Percentiles rank a stretch among this genome's conserved stretches.
phyloP scores from a whole-genome alignment of 2,797 vertebrate genomes.

The Hippopotamyrus pictus region DNA sequence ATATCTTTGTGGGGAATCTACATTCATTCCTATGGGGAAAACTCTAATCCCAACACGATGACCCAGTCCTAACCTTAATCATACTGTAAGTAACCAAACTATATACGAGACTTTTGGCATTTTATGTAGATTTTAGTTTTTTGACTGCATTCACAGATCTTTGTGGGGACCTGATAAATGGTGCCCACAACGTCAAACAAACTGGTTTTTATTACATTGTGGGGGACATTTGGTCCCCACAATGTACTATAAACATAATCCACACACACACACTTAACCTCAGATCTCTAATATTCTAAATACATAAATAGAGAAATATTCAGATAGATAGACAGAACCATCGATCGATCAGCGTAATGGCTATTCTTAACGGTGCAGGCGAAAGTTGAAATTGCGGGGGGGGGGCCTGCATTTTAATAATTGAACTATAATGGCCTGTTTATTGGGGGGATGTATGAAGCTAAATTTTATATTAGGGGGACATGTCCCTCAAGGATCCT shows the following conservation, averaged over 20 bases:
- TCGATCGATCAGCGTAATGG: not conserved
- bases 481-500: not conserved
- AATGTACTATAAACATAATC: not conserved
- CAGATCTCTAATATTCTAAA: not conserved
- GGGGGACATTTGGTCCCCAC: not conserved
- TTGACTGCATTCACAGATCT: not conserved
- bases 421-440: not conserved
- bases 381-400: not conserved
- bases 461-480: not conserved
- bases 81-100: no score
- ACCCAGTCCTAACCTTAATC: not conserved
- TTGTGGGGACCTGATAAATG: not conserved
- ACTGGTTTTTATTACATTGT: not conserved
- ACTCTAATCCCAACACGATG: not conserved
- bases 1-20: not conserved
- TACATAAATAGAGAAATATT: not conserved
- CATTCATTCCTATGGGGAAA: not conserved
- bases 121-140: not conserved
- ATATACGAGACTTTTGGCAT: no score
- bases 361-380: not conserved
- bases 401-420: not conserved
- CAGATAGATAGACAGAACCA: not conserved
- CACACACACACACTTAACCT: not conserved
- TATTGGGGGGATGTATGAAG: not conserved
- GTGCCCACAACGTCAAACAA: not conserved